Evolutionary conservation across 2,888 invertebrate genomes (phyloP).

Genomic region (Lycophotia porphyrea): DNA sequence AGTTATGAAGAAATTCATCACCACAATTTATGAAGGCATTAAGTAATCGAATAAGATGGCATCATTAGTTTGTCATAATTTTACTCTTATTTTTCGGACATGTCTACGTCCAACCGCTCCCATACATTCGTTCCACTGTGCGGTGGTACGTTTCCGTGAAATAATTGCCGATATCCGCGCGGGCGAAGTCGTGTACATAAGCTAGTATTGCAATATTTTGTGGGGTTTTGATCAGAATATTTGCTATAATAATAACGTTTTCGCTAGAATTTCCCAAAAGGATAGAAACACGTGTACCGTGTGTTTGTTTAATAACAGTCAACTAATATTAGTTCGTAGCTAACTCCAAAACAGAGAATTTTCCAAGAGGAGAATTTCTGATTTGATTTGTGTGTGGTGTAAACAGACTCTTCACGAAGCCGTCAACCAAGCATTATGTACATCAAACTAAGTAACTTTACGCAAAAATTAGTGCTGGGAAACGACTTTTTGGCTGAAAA

Average conservation of each 20-base stretch:
- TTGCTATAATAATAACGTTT: not conserved
- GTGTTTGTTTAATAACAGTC: slow-evolving; percentile 15
- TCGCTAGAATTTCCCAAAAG: slow-evolving; percentile 17
- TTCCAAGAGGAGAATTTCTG: not conserved
- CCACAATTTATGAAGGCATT: too few species aligned
- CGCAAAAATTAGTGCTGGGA: too few species aligned
- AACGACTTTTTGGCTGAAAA: too few species aligned
- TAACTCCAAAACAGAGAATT: not conserved
- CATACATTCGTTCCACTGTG: too few species aligned
- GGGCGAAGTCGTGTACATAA: not conserved
- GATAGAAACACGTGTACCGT: not conserved
- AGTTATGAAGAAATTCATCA: too few species aligned
- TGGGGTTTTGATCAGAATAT: slow-evolving; percentile 3
- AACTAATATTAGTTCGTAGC: slow-evolving; percentile 5
- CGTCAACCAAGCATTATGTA: too few species aligned
- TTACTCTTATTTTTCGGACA: too few species aligned
- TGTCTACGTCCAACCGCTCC: too few species aligned
- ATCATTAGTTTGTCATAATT: too few species aligned
- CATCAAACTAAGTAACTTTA: too few species aligned
- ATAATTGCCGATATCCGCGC: not conserved
- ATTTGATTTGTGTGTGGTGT: not conserved
- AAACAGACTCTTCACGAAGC: too few species aligned
- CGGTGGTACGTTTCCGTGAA: not conserved
- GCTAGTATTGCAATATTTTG: not conserved
- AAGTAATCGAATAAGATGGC: too few species aligned